Evolutionary conservation across 2,888 invertebrate species (phyloP).

Genomic region (Prosapia bicincta): DNA sequence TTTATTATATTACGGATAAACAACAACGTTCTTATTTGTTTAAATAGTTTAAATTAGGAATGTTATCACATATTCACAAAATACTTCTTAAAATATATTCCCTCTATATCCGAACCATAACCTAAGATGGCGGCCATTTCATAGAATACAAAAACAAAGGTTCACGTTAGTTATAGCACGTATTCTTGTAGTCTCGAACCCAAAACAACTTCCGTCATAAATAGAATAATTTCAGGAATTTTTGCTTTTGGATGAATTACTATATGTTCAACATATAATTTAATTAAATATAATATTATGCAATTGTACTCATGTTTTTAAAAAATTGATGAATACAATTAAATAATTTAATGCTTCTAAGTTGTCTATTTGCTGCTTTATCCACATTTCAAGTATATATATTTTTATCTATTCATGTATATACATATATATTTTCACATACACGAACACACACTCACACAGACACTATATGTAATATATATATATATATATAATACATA

Average conservation of each 20-base stretch:
- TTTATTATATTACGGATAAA: constrained; percentile 4
- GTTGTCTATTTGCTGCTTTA: too few relatives aligned
- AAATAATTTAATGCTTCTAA: too few relatives aligned
- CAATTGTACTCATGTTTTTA: too few relatives aligned
- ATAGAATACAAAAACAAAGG: constrained; percentile 71
- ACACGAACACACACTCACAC: too few relatives aligned
- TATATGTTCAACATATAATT: too few relatives aligned
- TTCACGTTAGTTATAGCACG: constrained; percentile 41
- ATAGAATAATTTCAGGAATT: neutral
- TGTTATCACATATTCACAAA: constrained; percentile 15
- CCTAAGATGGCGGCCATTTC: constrained; percentile 83
- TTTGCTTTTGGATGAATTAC: neutral
- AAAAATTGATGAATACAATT: too few relatives aligned
- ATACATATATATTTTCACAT: too few relatives aligned
- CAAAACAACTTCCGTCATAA: constrained; percentile 11
- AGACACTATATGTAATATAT: too few relatives aligned
- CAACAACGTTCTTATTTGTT: neutral
- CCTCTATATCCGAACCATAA: constrained; percentile 53
- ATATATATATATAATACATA: too few relatives aligned
- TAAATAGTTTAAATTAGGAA: constrained; percentile 6
- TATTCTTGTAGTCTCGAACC: constrained; percentile 31
- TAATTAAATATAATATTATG: too few relatives aligned
- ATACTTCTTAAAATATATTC: constrained; percentile 6
- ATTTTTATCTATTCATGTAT: too few relatives aligned
- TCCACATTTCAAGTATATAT: too few relatives aligned